Evolutionary conservation across 1,140 invertebrate genomes (phyloP).

Genomic region (Caenorhabditis brenneri): DNA sequence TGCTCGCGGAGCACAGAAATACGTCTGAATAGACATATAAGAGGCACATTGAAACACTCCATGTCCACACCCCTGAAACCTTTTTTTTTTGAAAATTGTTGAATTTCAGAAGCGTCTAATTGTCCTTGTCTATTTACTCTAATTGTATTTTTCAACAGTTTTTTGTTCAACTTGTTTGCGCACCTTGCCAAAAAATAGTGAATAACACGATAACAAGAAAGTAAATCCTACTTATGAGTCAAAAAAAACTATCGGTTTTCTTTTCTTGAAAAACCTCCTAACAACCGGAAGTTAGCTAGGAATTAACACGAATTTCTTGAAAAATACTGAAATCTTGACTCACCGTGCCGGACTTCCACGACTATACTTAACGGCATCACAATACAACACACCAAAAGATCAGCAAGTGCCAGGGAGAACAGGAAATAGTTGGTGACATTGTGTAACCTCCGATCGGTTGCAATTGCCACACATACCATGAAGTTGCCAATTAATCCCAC

Average conservation of each 20-base stretch:
- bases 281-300: no score
- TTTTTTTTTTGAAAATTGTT: constrained; percentile 44
- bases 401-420: constrained; percentile 72
- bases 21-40: constrained; percentile 92
- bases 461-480: constrained; percentile 72
- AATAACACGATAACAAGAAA: not conserved
- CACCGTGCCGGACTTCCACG: constrained; percentile 63
- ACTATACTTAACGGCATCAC: constrained; percentile 70
- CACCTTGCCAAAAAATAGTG: not conserved
- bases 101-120: no score
- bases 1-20: constrained; percentile 88
- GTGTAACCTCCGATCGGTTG: constrained; percentile 70
- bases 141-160: no score
- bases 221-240: no score
- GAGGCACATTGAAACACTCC: constrained; percentile 85
- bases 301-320: no score
- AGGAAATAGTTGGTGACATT: constrained; percentile 74
- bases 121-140: no score
- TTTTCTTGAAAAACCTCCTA: no score
- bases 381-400: constrained; percentile 71
- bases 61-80: constrained; percentile 85
- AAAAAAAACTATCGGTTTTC: no score
- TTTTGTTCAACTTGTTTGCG: not conserved
- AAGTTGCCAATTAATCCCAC: constrained; percentile 69
- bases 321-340: constrained; percentile 4